phyloP scores from a whole-genome alignment of 2,797 vertebrate genomes.

The Pelochelys cantorii region DNA sequence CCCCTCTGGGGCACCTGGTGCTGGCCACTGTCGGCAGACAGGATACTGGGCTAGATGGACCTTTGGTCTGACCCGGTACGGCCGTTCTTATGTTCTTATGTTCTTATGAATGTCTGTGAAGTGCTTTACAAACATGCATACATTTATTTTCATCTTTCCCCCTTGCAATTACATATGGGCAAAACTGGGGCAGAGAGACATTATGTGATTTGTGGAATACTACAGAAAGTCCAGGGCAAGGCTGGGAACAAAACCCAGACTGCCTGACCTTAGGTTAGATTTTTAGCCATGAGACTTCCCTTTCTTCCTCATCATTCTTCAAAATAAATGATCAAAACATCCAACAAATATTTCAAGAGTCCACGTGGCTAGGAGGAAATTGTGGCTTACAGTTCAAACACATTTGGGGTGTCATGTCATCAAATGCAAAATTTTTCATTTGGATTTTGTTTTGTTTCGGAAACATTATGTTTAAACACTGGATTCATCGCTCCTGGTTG shows the following conservation, averaged over 20 bases:
- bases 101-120: constrained; percentile 13
- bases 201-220: background rate
- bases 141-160: background rate
- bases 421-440: constrained; percentile 42
- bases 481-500: constrained; percentile 36
- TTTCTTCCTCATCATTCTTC: background rate
- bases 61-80: too few relatives aligned
- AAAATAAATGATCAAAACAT: background rate
- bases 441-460: constrained; percentile 53
- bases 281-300: background rate
- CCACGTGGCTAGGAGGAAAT: background rate
- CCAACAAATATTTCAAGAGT: background rate
- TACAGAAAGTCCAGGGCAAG: background rate
- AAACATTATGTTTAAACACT: constrained; percentile 52
- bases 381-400: background rate
- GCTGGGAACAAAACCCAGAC: background rate
- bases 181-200: background rate
- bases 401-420: background rate
- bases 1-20: too few relatives aligned
- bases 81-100: too few relatives aligned
- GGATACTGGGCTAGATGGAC: too few relatives aligned
- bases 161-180: background rate
- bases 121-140: background rate
- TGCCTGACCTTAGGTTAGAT: background rate
- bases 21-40: too few relatives aligned